Conservation (phyloP, 2,797 vertebrate species). For the Melanotaenia parkinsoni region DNA sequence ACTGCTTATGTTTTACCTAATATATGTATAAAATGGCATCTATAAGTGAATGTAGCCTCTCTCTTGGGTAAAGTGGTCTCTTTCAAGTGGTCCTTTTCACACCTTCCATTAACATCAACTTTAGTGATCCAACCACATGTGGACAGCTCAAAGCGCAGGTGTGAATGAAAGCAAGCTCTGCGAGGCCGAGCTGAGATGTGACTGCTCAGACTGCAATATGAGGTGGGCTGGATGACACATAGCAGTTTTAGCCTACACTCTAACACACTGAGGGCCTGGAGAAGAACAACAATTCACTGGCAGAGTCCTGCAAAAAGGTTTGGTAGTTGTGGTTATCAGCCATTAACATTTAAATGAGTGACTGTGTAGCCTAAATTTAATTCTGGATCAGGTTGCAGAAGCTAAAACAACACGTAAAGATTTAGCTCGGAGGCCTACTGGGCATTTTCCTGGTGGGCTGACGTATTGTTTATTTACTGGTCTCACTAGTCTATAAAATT, state of each 20-base stretch:
- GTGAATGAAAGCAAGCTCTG: not conserved
- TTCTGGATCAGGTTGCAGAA: not conserved
- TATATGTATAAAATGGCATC: not conserved
- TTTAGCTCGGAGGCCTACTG: not conserved
- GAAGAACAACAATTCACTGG: not conserved
- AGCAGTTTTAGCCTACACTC: not conserved
- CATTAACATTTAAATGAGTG: not conserved
- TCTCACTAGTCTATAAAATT: no score
- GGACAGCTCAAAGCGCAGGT: not conserved
- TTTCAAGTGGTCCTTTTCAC: not conserved
- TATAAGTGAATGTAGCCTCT: not conserved
- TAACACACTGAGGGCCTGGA: not conserved
- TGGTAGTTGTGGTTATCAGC: no score
- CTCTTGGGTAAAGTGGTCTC: not conserved
- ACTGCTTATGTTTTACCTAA: not conserved
- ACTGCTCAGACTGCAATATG: not conserved
- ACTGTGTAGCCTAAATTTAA: not conserved
- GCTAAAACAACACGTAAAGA: not conserved
- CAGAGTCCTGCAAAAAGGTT: not conserved
- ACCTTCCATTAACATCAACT: not conserved
- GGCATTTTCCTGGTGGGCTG: no score
- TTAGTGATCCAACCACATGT: not conserved
- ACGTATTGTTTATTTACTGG: no score
- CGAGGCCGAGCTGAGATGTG: not conserved
- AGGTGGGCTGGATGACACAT: not conserved